phyloP scores from a whole-genome alignment of 2,888 invertebrate genomes.

The Arenicola marina region DNA sequence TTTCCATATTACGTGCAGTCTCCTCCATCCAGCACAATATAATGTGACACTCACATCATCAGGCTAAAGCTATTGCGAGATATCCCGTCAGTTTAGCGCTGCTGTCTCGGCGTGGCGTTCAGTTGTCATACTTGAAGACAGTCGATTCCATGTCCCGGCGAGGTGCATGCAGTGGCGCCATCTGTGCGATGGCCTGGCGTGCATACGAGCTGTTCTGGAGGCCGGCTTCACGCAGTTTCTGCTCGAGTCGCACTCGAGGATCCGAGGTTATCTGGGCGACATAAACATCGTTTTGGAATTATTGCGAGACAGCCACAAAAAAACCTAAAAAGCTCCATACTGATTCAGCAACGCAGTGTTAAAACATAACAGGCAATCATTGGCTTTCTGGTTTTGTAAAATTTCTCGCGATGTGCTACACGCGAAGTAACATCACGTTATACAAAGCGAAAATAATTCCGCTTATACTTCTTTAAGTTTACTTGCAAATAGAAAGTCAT shows the following conservation, averaged over 20 bases:
- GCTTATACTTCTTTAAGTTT: too few relatives aligned
- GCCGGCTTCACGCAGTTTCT: conserved; percentile 53
- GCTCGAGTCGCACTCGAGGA: conserved; percentile 54
- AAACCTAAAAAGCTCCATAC: neutral
- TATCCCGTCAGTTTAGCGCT: too few relatives aligned
- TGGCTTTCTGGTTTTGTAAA: too few relatives aligned
- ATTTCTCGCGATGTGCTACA: too few relatives aligned
- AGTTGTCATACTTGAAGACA: conserved; percentile 48
- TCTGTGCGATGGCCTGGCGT: conserved; percentile 42
- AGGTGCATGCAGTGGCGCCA: conserved; percentile 46
- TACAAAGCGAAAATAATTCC: too few relatives aligned
- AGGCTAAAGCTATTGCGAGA: too few relatives aligned
- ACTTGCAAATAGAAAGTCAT: too few relatives aligned
- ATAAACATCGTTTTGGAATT: neutral
- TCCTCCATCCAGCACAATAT: too few relatives aligned
- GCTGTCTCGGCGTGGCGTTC: too few relatives aligned
- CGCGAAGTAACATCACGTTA: too few relatives aligned
- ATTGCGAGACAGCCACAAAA: neutral
- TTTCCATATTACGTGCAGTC: too few relatives aligned
- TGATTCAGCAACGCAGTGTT: neutral
- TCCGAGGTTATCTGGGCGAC: conserved; percentile 55
- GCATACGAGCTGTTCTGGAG: conserved; percentile 54
- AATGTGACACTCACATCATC: too few relatives aligned
- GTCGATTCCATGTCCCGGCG: conserved; percentile 53
- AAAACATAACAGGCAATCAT: neutral